Evolutionary conservation across 2,888 invertebrate genomes (phyloP).

Genomic region (Patella pellucida): DNA sequence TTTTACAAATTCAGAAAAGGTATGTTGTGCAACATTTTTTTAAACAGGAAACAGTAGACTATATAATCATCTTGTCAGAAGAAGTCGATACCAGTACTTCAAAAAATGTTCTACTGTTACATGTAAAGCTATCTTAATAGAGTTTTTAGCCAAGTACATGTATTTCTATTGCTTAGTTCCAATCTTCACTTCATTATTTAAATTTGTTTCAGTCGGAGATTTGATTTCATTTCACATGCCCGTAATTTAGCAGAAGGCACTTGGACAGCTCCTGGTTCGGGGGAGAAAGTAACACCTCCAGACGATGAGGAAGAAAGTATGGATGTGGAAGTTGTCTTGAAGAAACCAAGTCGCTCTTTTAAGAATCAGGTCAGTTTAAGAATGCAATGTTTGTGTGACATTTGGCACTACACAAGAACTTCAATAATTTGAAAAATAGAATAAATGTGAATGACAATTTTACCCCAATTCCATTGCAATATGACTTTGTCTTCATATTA

Average conservation of each 20-base stretch:
- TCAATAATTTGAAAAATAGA: background rate
- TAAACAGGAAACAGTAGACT: no score
- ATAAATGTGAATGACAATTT: background rate
- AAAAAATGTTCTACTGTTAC: no score
- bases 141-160: no score
- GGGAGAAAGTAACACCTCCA: constrained; percentile 17
- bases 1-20: constrained; percentile 77
- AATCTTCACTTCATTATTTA: background rate
- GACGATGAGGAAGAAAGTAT: constrained; percentile 40
- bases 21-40: constrained; percentile 56
- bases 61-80: no score
- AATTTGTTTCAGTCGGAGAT: constrained; percentile 57
- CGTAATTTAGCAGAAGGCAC: constrained; percentile 48
- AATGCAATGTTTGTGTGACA: no score
- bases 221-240: constrained; percentile 60
- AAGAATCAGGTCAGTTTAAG: constrained; percentile 60
- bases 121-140: no score
- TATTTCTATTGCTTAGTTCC: no score
- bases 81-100: no score
- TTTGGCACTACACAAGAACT: no score
- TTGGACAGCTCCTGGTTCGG: constrained; percentile 30
- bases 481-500: background rate
- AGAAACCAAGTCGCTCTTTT: constrained; percentile 62
- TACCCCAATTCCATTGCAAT: background rate
- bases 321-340: constrained; percentile 37